A percentile compares a stretch with the other conserved stretches of the same genome.
Evolutionary conservation across 2,113 vertebrate species (phyloP).

Genomic region (Pomatostomus ruficeps): DNA sequence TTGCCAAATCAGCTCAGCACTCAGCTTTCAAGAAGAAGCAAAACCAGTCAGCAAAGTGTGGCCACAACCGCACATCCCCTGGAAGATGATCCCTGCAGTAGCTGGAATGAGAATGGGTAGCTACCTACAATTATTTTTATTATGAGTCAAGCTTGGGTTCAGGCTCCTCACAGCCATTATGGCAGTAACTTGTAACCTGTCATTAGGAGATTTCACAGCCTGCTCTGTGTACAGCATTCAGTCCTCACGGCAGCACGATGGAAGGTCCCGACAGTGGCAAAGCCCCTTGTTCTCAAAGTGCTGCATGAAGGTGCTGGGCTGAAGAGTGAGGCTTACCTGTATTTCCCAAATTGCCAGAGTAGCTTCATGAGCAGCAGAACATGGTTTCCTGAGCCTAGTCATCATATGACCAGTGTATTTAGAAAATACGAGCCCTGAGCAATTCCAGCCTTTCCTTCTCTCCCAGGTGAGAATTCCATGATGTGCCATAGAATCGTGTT

Average conservation of each 20-base stretch:
- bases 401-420: neutral
- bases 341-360: neutral
- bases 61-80: neutral
- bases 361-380: neutral
- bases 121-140: neutral
- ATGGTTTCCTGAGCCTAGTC: neutral
- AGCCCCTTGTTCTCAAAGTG: neutral
- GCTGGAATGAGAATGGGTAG: neutral
- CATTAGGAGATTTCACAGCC: conserved; percentile 5
- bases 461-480: neutral
- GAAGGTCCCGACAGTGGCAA: neutral
- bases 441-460: neutral
- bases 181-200: neutral
- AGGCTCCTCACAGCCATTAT: neutral
- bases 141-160: neutral
- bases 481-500: neutral
- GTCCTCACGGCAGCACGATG: neutral
- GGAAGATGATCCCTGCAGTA: neutral
- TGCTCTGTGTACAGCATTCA: neutral
- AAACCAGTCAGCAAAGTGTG: neutral
- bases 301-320: neutral
- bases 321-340: neutral
- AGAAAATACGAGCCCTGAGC: neutral
- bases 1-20: neutral
- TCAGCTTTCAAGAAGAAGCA: neutral